Base-by-base conservation (phyloP, 2,888 invertebrate genomes). In the Macrosoma leucophasiata region DNA sequence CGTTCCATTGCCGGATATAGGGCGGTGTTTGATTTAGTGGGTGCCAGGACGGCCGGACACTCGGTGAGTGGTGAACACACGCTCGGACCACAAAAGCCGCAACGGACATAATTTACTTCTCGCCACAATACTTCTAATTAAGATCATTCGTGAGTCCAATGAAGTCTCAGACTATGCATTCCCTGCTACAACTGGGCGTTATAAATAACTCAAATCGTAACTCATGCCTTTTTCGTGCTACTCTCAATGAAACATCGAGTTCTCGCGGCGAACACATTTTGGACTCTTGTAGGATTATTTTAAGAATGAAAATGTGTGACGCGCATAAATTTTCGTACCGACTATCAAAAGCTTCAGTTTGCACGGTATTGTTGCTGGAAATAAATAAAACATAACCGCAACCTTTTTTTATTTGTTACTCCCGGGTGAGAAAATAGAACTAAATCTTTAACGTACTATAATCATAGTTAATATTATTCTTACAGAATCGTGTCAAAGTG, bases 121-220 rank as follows among this genome's bases (percentile, higher is more conserved):
- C 58, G 43, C 62, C 58, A 82, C 79, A 81, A 81, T 79, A 70
- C 75, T 76, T 79, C 78, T 82, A 79, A 82, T 81, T 81, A 81
- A 79, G 82, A 78, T 78, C 76, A 76, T 73, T 73, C 77, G 74
- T 74, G 72, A 65, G 68, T 41, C 65, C 67, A 64, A 73, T 66
- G 73, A 66, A 66, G 62, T 62, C 51, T 61, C 69, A 62, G 62
- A 70, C 66, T 70, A 65, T 70, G 64, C 66, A 61, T 68, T 62
- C 62, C 58, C 62, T 69, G 67, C 63, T 71, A 66, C 70, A 74
- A 74, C 78, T 73, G 73, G 76, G 63, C 61, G 66, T 68, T 69
- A 79, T 81, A 79, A 81, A 81, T 79, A 79, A 79, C 77, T 72
- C 67, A 65, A 70, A 70, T 58, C 70, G 67, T 76, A 74, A 74